Evolutionary conservation across 2,888 invertebrate genomes (phyloP).

Genomic region (Calliopum simillimum): DNA sequence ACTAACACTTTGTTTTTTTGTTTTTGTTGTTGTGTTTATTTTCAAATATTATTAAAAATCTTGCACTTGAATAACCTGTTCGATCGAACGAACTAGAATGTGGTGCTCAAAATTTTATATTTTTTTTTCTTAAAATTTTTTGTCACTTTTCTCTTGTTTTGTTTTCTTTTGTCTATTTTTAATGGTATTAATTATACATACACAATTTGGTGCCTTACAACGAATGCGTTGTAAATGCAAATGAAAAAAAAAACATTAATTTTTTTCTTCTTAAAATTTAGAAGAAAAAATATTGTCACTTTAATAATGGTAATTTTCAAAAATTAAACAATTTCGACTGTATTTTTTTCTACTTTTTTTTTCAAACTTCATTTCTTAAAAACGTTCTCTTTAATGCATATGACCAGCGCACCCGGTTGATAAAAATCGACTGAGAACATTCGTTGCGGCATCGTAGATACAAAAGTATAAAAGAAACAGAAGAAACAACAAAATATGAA

Average conservation of each 20-base stretch:
- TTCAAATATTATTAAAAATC: neutral
- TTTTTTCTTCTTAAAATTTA: too few relatives aligned
- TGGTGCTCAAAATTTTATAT: neutral
- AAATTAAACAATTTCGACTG: too few relatives aligned
- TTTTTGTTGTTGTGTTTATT: neutral
- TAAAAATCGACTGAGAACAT: slow-evolving; percentile 36
- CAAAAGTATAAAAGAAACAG: slow-evolving; percentile 10
- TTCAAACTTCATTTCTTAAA: neutral
- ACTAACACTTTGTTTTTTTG: neutral
- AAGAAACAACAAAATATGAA: slow-evolving; percentile 15
- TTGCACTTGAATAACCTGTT: slow-evolving; percentile 12
- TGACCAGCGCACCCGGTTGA: slow-evolving; percentile 24
- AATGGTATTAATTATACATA: slow-evolving; percentile 25
- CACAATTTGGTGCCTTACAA: neutral
- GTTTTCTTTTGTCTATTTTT: slow-evolving; percentile 2
- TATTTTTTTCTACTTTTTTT: neutral
- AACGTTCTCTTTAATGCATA: neutral
- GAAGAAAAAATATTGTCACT: too few relatives aligned
- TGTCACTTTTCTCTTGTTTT: neutral
- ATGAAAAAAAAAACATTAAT: too few relatives aligned
- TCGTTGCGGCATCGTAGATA: slow-evolving; percentile 6
- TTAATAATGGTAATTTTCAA: too few relatives aligned
- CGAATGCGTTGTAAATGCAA: neutral
- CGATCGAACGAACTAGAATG: neutral
- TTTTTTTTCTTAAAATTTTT: neutral